Conservation (phyloP, 2,797 vertebrate genomes). For the Squalus acanthias region DNA sequence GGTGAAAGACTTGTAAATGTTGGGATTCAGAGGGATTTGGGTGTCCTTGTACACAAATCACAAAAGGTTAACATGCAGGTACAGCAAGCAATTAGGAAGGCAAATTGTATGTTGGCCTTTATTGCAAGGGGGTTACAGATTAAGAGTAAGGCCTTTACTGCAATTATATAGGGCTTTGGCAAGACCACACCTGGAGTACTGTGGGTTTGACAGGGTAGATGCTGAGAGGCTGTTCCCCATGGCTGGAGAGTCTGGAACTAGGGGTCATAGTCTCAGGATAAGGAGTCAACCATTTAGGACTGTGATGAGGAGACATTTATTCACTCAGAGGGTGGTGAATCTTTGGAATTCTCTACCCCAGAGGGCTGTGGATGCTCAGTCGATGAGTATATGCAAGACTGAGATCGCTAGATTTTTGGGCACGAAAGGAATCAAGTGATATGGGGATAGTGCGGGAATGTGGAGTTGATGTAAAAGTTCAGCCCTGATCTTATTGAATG, state of each 20-base stretch:
- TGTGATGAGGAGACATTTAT: neutral
- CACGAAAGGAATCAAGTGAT: neutral
- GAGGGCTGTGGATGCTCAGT: neutral
- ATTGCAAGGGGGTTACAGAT: neutral
- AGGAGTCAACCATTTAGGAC: neutral
- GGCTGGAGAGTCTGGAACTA: neutral
- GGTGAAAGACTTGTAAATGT: neutral
- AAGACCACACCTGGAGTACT: neutral
- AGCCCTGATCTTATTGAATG: neutral
- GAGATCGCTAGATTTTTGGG: neutral
- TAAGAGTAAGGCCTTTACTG: neutral
- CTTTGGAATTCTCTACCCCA: neutral
- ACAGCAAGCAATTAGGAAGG: neutral
- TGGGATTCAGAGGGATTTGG: neutral
- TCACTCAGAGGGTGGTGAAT: neutral
- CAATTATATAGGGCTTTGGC: neutral
- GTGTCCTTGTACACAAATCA: neutral
- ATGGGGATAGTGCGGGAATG: neutral
- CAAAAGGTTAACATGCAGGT: neutral
- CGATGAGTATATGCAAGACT: neutral
- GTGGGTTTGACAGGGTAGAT: neutral
- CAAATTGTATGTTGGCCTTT: neutral
- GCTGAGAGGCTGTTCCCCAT: neutral
- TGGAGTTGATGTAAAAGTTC: neutral
- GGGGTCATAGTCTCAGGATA: neutral